Base-by-base conservation (phyloP, 2,113 vertebrate species). In the Clarias macrocephalus region DNA sequence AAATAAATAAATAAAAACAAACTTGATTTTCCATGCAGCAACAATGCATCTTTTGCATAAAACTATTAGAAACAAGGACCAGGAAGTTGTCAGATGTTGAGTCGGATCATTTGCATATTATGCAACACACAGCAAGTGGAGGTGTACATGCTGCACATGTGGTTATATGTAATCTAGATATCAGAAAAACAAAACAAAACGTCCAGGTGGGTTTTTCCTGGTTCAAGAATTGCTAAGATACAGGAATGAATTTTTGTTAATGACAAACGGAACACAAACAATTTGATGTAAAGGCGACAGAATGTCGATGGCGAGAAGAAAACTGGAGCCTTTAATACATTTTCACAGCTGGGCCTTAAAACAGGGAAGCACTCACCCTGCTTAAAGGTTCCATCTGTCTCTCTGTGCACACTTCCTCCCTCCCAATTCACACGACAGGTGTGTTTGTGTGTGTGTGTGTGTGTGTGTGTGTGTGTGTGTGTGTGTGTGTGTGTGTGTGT, bases 311-410 rank as follows among this genome's bases (percentile, higher is more conserved):
- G 21, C 10, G 52, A n/a, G 12, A 84, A 30, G 68, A 56, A 28
- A 66, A 73, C 68, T 37, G 18, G 84, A 85, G 72, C 25, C 66
- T 75, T 85, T 87, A 82, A 83, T 57, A 62, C 86, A 87, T 83
- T 85, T 88, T 90, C 59, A 85, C 90, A 89, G 80, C 80, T 48
- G 57, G 62, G 60, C 80, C 30, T 82, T 80, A 83, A 85, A 82
- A 88, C 72, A 59, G 15, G 3, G 59, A 80, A 89, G 92, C 82
- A 90, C 92, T 93, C 90, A 93, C 91, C 92, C 84, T 76, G 88
- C 89, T 90, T 88, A 68, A 90, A 85, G 88, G 90, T 89, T 93
- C 92, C 89, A 92, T 93, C 92, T 94, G 91, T 91, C 86, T 91
- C 63, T 66, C 30, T 57, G 72, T 88, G 83, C 87, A 88, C 88